These are phyloP conservation scores for Perithous albicinctus DNA, from an alignment of 2,888 invertebrate genomes.

Conservation along the genomic window DNA sequence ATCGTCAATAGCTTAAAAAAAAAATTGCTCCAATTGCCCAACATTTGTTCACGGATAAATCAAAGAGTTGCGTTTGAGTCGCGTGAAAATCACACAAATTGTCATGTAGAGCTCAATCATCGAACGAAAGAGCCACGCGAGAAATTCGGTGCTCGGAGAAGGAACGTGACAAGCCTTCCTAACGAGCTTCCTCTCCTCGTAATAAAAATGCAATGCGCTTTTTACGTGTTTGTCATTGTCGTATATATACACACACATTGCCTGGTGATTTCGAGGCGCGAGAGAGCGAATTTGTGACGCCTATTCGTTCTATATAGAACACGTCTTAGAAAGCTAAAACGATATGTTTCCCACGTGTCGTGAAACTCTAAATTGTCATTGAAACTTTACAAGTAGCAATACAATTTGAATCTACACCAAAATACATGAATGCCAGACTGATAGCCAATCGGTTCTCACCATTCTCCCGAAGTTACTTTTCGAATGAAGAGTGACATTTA, in stretches of 20 bases:
- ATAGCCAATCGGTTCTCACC: slow-evolving; percentile 11
- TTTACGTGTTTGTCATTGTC: slow-evolving; percentile 2
- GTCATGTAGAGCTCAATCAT: too few species aligned
- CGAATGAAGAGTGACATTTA: slow-evolving; percentile 9
- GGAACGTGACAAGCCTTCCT: slow-evolving; percentile 31
- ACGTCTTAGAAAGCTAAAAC: slow-evolving; percentile 36
- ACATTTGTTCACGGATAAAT: slow-evolving; percentile 16
- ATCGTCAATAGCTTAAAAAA: neutral
- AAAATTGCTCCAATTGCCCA: neutral
- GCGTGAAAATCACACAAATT: too few species aligned
- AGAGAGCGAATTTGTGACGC: slow-evolving; percentile 24
- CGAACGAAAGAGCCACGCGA: neutral
- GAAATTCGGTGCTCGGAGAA: slow-evolving; percentile 28
- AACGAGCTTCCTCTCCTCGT: neutral
- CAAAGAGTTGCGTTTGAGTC: neutral
- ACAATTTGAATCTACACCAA: slow-evolving; percentile 3
- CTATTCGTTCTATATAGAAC: neutral
- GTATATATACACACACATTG: neutral
- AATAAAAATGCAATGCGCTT: slow-evolving; percentile 32
- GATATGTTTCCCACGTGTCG: slow-evolving; percentile 25
- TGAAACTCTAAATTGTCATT: slow-evolving; percentile 41
- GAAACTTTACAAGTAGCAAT: slow-evolving; percentile 27
- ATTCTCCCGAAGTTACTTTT: slow-evolving; percentile 6
- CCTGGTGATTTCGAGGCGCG: slow-evolving; percentile 21
- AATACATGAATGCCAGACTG: neutral